phyloP scores from a whole-genome alignment of 2,797 vertebrate species.

The Melanotaenia pygmaea region DNA sequence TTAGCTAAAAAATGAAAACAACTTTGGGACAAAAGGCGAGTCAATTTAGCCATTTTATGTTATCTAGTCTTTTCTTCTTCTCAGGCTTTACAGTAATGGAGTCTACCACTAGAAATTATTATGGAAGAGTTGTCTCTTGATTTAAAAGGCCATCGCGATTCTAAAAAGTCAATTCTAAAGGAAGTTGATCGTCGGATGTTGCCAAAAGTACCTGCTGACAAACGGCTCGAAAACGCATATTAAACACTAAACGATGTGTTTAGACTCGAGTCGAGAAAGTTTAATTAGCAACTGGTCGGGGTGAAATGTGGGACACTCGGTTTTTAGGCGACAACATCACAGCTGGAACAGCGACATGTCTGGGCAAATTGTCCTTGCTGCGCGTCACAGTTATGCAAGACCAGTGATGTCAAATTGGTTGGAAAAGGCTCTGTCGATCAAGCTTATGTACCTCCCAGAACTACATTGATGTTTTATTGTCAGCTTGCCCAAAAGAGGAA shows the following conservation, averaged over 20 bases:
- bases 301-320: not conserved
- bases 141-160: not conserved
- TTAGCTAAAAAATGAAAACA: constrained; percentile 80
- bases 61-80: not conserved
- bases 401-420: constrained; percentile 12
- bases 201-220: constrained; percentile 11
- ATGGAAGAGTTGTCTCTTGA: not conserved
- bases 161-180: not conserved
- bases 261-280: not conserved
- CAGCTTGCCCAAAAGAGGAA: not conserved
- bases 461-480: not conserved
- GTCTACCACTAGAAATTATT: not conserved
- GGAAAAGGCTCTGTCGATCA: not conserved
- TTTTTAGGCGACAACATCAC: constrained; percentile 15
- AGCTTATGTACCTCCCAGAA: not conserved
- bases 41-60: constrained; percentile 29
- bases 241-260: not conserved
- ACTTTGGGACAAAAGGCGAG: constrained; percentile 67
- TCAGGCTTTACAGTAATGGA: not conserved
- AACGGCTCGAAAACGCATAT: not conserved
- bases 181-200: constrained; percentile 20
- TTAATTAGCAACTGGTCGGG: not conserved
- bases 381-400: constrained; percentile 67
- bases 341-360: constrained; percentile 63
- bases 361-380: constrained; percentile 39